phyloP scores from a whole-genome alignment of 2,888 invertebrate genomes.

The Drosophila neoperkinsi region DNA sequence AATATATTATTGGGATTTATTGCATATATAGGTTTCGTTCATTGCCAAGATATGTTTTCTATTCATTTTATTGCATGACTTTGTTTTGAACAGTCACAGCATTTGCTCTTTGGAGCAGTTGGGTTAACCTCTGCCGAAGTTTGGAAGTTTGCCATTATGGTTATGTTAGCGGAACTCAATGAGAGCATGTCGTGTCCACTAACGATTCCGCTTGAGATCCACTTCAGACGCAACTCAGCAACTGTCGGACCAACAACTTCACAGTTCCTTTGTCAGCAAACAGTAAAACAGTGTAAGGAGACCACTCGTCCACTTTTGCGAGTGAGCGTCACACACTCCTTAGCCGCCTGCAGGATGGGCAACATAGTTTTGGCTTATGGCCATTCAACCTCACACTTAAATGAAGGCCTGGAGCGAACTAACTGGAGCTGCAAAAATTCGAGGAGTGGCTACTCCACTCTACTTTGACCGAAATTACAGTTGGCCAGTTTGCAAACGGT shows the following conservation, averaged over 20 bases:
- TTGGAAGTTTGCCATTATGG: constrained; percentile 6
- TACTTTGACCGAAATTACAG: constrained; percentile 52
- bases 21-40: not conserved
- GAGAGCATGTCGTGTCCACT: constrained; percentile 48
- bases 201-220: constrained; percentile 32
- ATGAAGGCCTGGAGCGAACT: constrained; percentile 1
- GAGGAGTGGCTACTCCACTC: constrained; percentile 48
- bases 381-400: constrained; percentile 50
- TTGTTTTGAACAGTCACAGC: not conserved
- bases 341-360: constrained; percentile 55
- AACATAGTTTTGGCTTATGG: constrained; percentile 33
- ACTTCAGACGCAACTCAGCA: constrained; percentile 64
- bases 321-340: constrained; percentile 6
- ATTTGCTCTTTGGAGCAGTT: not conserved
- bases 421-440: constrained; percentile 8
- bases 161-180: constrained; percentile 25
- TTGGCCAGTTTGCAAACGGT: constrained; percentile 30
- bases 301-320: constrained; percentile 17
- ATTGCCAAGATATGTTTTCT: not conserved
- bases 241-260: constrained; percentile 72
- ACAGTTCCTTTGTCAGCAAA: constrained; percentile 75
- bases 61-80: not conserved
- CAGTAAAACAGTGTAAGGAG: constrained; percentile 59
- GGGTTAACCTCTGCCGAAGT: not conserved
- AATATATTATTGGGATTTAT: not conserved